phyloP scores from a whole-genome alignment of 1,140 invertebrate species.

The Streblospio benedicti region DNA sequence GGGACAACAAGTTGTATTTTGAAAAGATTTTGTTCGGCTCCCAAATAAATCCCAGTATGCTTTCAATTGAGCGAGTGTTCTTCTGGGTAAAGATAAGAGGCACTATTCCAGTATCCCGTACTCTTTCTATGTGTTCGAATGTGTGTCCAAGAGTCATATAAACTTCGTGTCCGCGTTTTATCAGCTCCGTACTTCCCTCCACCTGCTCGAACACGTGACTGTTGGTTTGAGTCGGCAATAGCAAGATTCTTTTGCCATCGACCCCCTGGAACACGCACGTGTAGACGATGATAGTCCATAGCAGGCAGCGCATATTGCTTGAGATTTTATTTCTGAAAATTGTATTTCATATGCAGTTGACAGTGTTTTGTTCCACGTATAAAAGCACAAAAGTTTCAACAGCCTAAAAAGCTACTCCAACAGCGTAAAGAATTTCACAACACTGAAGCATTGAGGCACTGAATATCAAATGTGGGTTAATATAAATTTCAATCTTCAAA shows the following conservation, averaged over 20 bases:
- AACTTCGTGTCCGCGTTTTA: background rate
- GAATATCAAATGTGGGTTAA: too few species aligned
- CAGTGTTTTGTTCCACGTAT: too few species aligned
- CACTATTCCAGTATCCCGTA: background rate
- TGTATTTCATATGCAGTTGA: too few species aligned
- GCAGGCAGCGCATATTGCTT: too few species aligned
- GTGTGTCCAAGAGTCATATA: background rate
- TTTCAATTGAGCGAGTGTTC: background rate
- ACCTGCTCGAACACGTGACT: conserved; percentile 10
- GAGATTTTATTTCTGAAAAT: too few species aligned
- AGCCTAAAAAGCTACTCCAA: too few species aligned
- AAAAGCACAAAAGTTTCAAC: too few species aligned
- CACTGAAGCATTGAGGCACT: too few species aligned
- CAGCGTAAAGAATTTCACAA: too few species aligned
- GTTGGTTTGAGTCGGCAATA: conserved; percentile 15
- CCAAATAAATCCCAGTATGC: background rate
- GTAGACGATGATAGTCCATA: too few species aligned
- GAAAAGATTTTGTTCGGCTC: background rate
- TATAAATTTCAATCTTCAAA: too few species aligned
- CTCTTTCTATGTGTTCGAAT: background rate
- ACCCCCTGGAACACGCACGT: too few species aligned
- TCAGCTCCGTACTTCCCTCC: background rate
- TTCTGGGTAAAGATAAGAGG: background rate
- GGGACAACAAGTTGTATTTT: background rate
- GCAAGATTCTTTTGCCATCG: conserved; percentile 43